These are phyloP conservation scores for Lithophane semibrunnea DNA, from an alignment of 2,888 invertebrate species.

Conservation along the genomic window DNA sequence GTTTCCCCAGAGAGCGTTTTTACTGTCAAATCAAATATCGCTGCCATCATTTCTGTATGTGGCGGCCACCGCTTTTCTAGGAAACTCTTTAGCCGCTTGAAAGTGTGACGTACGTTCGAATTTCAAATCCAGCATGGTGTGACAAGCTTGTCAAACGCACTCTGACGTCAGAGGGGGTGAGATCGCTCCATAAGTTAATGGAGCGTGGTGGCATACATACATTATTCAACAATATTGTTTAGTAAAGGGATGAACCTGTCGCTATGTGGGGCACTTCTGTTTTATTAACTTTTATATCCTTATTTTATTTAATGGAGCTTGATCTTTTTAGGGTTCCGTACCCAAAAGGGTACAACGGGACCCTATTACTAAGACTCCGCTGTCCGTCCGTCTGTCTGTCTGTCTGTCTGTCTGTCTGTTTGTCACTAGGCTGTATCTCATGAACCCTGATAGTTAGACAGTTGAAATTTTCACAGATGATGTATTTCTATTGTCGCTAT, in stretches of 20 bases:
- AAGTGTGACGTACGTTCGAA: neutral
- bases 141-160: conserved; percentile 21
- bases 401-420: too few relatives aligned
- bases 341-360: too few relatives aligned
- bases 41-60: neutral
- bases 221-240: conserved; percentile 46
- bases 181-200: conserved; percentile 39
- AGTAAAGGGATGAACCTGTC: conserved; percentile 23
- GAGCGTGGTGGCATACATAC: conserved; percentile 50
- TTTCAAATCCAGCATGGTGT: conserved; percentile 9
- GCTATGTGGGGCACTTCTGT: conserved; percentile 2
- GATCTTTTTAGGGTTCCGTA: too few relatives aligned
- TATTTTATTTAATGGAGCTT: neutral
- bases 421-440: too few relatives aligned
- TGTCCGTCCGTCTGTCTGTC: too few relatives aligned
- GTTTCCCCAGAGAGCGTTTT: too few relatives aligned
- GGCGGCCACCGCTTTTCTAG: neutral
- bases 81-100: neutral
- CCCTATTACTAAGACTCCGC: too few relatives aligned
- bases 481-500: too few relatives aligned
- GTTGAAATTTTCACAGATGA: too few relatives aligned
- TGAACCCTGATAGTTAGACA: too few relatives aligned
- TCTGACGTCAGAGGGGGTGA: conserved; percentile 26
- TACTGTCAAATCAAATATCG: too few relatives aligned
- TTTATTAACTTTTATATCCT: neutral